Conservation (phyloP, 1,140 invertebrate species). For the Popillia japonica region DNA sequence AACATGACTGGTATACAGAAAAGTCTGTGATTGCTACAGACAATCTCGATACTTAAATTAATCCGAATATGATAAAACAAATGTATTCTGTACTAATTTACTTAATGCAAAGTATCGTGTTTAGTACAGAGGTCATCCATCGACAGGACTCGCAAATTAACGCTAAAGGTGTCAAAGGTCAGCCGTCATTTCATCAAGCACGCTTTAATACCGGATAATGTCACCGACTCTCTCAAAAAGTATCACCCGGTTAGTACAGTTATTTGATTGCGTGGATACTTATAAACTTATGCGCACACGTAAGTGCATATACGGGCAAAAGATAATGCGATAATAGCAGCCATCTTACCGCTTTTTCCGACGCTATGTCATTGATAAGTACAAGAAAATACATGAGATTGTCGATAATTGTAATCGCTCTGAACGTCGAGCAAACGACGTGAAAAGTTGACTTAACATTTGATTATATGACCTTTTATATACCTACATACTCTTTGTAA, state of each 20-base stretch:
- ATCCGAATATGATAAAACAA: no score
- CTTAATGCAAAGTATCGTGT: no score
- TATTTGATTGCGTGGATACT: slow-evolving; percentile 24
- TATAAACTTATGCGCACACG: slow-evolving; percentile 19
- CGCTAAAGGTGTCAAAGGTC: background rate
- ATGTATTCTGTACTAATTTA: no score
- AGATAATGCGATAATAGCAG: slow-evolving; percentile 26
- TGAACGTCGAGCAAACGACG: background rate
- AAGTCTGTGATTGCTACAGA: no score
- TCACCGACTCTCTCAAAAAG: background rate
- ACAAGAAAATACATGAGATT: background rate
- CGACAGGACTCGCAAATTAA: slow-evolving; percentile 1
- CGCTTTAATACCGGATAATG: background rate
- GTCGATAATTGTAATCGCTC: background rate
- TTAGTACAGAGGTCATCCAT: no score
- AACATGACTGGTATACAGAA: no score
- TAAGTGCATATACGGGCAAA: slow-evolving; percentile 15
- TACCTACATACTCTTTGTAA: no score
- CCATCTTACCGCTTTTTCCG: background rate
- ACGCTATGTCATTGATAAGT: slow-evolving; percentile 29
- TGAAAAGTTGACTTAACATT: background rate
- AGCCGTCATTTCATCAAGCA: background rate
- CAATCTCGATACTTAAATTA: no score
- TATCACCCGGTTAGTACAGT: slow-evolving; percentile 32
- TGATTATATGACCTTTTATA: background rate